Base-by-base conservation (phyloP, 2,797 vertebrate genomes). In the Darevskia nairensis region DNA sequence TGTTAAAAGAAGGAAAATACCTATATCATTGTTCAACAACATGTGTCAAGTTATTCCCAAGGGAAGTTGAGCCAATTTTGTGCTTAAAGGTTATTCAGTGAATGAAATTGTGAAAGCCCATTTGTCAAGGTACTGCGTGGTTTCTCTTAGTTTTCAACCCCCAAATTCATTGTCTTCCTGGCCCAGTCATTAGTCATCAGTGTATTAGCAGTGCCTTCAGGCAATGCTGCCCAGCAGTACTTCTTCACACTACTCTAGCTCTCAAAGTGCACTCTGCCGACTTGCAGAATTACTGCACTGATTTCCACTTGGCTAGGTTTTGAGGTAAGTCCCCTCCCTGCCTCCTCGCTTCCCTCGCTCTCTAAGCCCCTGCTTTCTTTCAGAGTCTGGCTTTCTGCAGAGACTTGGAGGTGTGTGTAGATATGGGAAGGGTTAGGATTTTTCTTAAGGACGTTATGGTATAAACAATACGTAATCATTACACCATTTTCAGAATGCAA, bases 111-210 rank as follows among this genome's bases (percentile, higher is more conserved):
- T 96, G 96, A 97, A 97, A 97, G 97, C 96, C 97, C 98, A 99
- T 99, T 99, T 99, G 98, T 99, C 98, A 99, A 97, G 97, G 97
- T 97, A 96, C 95, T 91, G 95, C 95, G 79, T 71, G 92, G 94
- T 97, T 98, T 98, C 97, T 97, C 97, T 96, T 97, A 96, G 97
- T 98, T 98, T 98, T 97, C 97, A 97, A 90, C 95, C 97, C 97
- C 96, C 97, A 97, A 97, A 98, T 97, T 99, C 98, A 98, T 99
- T 99, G 98, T 98, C 98, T 97, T 95, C 96, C 81, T 92, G 97
- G 98, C 97, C 97, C 97, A 96, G 97, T 98, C 98, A 99, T 99
- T 98, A 99, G 98, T 99, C 98, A 99, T 97, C 96, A 95, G 96
- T 97, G 97, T 97, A 92, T 98, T 97, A 96, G 97, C 91, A 97